Percentiles rank a stretch among this genome's conserved stretches.
phyloP scores from a whole-genome alignment of 2,797 vertebrate genomes.

The Hoplostethus atlanticus region DNA sequence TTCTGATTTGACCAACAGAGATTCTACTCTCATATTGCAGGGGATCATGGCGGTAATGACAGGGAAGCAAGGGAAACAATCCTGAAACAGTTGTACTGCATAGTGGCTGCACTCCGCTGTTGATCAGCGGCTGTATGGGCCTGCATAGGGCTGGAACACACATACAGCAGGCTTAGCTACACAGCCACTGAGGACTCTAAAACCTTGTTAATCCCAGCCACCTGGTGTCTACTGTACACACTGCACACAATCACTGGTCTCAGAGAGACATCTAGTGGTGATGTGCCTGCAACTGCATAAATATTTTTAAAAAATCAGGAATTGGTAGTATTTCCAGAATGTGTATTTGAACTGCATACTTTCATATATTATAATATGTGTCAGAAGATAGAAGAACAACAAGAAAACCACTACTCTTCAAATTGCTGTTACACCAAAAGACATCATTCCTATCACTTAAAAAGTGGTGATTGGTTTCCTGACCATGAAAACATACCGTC shows the following conservation, averaged over 20 bases:
- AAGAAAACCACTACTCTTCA: too few species aligned
- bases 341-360: too few species aligned
- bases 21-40: conserved; percentile 8
- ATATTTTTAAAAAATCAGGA: not conserved
- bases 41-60: conserved; percentile 4
- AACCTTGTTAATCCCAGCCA: conserved; percentile 72
- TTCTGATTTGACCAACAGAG: conserved; percentile 12
- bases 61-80: conserved; percentile 31
- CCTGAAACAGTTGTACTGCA: conserved; percentile 51
- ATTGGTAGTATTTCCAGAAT: too few species aligned
- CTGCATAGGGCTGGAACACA: conserved; percentile 56
- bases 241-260: conserved; percentile 43
- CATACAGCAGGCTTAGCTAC: conserved; percentile 56
- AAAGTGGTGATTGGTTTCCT: too few species aligned
- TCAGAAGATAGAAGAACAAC: too few species aligned
- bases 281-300: not conserved
- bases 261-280: conserved; percentile 67
- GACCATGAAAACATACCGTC: too few species aligned
- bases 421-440: too few species aligned
- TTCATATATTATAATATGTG: too few species aligned
- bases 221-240: conserved; percentile 64
- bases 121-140: conserved; percentile 62
- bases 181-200: conserved; percentile 60
- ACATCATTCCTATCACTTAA: too few species aligned
- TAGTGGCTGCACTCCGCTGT: conserved; percentile 70